These are phyloP conservation scores for Antheraea mylitta DNA, from an alignment of 1,140 invertebrate genomes.

Conservation along the genomic window DNA sequence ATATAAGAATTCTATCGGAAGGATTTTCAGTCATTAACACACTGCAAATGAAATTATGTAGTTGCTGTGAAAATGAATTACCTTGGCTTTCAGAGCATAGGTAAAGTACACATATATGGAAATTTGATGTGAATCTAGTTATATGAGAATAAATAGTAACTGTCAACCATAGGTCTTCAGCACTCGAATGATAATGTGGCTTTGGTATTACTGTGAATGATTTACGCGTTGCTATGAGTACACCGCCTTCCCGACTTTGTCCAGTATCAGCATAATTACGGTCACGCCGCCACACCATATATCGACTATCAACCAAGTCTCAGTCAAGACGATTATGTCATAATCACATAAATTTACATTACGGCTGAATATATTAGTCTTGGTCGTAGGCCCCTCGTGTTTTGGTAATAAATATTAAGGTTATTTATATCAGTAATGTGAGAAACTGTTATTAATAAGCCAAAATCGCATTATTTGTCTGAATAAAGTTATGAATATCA, in stretches of 20 bases:
- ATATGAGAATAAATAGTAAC: background rate
- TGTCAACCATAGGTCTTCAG: slow-evolving; percentile 26
- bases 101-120: slow-evolving; percentile 16
- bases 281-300: slow-evolving; percentile 29
- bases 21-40: background rate
- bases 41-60: background rate
- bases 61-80: background rate
- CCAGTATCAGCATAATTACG: slow-evolving; percentile 27
- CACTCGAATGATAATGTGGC: slow-evolving; percentile 15
- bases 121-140: background rate
- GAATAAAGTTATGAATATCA: no score
- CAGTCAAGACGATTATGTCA: slow-evolving; percentile 31
- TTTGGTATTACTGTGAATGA: background rate
- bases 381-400: slow-evolving; percentile 19
- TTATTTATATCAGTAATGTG: slow-evolving; percentile 3
- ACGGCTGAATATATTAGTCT: slow-evolving; percentile 18
- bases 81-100: background rate
- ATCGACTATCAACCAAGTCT: slow-evolving; percentile 28
- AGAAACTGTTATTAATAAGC: no score
- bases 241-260: slow-evolving; percentile 24
- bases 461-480: no score
- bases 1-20: background rate
- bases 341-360: slow-evolving; percentile 7
- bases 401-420: slow-evolving; percentile 30
- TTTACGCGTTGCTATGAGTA: slow-evolving; percentile 21